Conservation (phyloP, 2,888 invertebrate species). For the Urechis unicinctus region DNA sequence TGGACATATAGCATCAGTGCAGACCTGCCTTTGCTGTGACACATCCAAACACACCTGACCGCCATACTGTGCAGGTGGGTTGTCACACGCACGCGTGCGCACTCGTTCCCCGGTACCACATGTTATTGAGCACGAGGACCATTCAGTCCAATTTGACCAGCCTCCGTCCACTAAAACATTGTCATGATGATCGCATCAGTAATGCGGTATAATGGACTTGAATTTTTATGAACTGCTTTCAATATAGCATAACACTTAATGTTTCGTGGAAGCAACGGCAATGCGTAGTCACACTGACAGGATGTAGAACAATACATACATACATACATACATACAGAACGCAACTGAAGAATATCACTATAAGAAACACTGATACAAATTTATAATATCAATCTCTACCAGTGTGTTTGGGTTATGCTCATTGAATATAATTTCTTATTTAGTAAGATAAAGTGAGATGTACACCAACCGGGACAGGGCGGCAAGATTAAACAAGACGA, state of each 20-base stretch:
- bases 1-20: background rate
- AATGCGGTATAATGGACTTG: no score
- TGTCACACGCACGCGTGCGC: constrained; percentile 11
- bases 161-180: constrained; percentile 12
- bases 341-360: no score
- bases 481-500: no score
- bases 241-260: no score
- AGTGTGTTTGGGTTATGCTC: no score
- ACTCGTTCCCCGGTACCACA: constrained; percentile 13
- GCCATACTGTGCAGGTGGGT: constrained; percentile 12
- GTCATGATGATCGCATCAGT: background rate
- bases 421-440: background rate
- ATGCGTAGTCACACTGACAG: no score
- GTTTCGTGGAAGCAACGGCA: no score
- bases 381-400: no score
- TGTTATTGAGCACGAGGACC: constrained; percentile 14
- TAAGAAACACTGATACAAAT: no score
- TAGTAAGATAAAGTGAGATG: background rate
- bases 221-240: no score
- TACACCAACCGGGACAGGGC: background rate
- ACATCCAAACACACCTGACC: constrained; percentile 2
- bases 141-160: constrained; percentile 14
- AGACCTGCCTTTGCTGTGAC: background rate
- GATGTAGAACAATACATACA: background rate
- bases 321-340: background rate